These are phyloP conservation scores for Laticauda laticaudata DNA, from an alignment of 2,113 vertebrate genomes.

Conservation along the genomic window DNA sequence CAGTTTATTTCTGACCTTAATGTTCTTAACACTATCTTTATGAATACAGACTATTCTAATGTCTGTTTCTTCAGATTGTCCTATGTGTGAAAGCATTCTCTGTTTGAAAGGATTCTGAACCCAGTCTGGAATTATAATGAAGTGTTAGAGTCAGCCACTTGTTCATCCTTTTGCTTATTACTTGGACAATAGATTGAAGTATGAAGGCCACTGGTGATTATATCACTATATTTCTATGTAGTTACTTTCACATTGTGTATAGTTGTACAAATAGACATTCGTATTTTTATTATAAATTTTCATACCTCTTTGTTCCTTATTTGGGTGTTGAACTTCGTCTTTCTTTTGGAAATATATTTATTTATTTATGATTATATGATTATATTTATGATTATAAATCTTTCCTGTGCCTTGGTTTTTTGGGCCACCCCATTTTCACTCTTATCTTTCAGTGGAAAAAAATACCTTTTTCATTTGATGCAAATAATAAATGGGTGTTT, in stretches of 20 bases:
- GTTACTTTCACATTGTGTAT: not conserved
- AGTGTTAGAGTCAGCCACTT: not conserved
- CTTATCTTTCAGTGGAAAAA: not conserved
- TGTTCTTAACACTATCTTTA: not conserved
- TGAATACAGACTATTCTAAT: not conserved
- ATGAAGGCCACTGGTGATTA: not conserved
- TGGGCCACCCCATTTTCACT: not conserved
- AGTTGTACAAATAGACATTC: not conserved
- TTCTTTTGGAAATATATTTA: not conserved
- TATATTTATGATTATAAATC: not conserved
- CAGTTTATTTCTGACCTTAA: not conserved
- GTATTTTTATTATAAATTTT: not conserved
- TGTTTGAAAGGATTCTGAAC: not conserved
- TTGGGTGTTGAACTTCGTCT: not conserved
- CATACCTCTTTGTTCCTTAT: not conserved
- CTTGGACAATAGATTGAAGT: not conserved
- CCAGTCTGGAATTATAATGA: not conserved
- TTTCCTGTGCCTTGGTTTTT: not conserved
- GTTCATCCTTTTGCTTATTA: not conserved
- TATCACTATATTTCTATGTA: not conserved
- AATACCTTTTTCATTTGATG: not conserved
- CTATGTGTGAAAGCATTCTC: not conserved
- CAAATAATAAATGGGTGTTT: not conserved
- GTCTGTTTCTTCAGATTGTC: not conserved
- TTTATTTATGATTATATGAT: not conserved